These are phyloP conservation scores for Catostylus mosaicus DNA, from an alignment of 30 jellyfish, hydroid and myxozoan genomes.

Conservation along the genomic window DNA sequence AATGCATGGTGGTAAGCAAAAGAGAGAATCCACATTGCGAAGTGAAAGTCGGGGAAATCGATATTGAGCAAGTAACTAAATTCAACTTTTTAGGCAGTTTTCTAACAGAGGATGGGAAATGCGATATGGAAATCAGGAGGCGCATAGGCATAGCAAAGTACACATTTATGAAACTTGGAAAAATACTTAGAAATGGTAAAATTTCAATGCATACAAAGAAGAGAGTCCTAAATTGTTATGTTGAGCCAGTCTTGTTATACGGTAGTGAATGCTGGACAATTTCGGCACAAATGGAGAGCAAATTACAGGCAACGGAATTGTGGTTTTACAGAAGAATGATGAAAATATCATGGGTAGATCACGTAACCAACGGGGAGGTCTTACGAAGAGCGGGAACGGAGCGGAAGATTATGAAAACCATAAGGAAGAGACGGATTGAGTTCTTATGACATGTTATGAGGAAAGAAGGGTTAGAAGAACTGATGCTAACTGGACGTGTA, in stretches of 20 bases:
- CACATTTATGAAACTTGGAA: not conserved
- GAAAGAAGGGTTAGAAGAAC: no score
- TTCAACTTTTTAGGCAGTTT: not conserved
- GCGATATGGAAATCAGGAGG: no score
- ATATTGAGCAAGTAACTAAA: not conserved
- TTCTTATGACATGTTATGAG: not conserved
- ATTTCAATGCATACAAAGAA: not conserved
- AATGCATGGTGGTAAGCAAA: not conserved
- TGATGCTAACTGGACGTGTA: no score
- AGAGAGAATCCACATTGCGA: not conserved
- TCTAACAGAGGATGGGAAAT: not conserved
- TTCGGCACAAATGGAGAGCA: not conserved
- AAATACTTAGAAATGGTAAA: not conserved
- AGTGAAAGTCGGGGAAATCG: not conserved
- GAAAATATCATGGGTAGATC: not conserved
- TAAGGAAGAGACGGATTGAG: not conserved
- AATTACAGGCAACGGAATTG: not conserved
- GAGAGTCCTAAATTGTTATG: not conserved
- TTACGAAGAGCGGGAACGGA: not conserved
- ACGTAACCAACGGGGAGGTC: not conserved
- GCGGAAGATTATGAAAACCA: not conserved
- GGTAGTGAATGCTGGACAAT: no score
- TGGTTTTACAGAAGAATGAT: not conserved
- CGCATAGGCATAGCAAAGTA: not conserved
- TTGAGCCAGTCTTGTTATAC: not conserved